Evolutionary conservation across 2,888 invertebrate species (phyloP).

Genomic region (Leuctra nigra): DNA sequence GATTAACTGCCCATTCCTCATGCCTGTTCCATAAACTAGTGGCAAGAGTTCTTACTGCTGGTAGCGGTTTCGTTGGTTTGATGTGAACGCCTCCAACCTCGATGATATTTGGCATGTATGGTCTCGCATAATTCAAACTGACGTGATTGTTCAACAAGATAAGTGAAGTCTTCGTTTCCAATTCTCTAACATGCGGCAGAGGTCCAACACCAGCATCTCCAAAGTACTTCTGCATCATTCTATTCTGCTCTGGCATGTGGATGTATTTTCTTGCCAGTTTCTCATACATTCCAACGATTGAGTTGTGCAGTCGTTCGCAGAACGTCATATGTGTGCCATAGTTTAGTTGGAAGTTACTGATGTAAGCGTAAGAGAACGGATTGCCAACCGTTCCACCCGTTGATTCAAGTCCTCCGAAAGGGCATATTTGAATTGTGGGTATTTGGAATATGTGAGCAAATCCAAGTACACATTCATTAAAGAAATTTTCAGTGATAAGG

Average conservation of each 20-base stretch:
- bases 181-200: constrained; percentile 3
- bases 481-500: constrained; percentile 16
- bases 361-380: constrained; percentile 13
- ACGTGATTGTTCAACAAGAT: constrained; percentile 36
- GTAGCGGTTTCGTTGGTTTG: constrained; percentile 32
- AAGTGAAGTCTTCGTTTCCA: constrained; percentile 32
- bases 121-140: constrained; percentile 34
- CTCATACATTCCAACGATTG: not conserved
- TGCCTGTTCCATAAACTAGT: not conserved
- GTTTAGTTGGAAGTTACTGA: constrained; percentile 2
- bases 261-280: not conserved
- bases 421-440: not conserved
- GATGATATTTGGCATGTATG: constrained; percentile 38
- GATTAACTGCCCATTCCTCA: too few relatives aligned
- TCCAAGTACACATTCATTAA: constrained; percentile 6
- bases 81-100: constrained; percentile 38
- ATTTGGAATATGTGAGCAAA: constrained; percentile 3
- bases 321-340: constrained; percentile 18
- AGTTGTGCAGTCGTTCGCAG: constrained; percentile 16
- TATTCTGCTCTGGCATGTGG: constrained; percentile 13
- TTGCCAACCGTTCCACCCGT: constrained; percentile 11
- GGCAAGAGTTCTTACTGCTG: constrained; percentile 26
- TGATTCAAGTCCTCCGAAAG: constrained; percentile 4
- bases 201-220: constrained; percentile 6
- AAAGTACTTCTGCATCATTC: constrained; percentile 20